Conservation (phyloP, 2,888 invertebrate species). For the Celastrina argiolus region DNA sequence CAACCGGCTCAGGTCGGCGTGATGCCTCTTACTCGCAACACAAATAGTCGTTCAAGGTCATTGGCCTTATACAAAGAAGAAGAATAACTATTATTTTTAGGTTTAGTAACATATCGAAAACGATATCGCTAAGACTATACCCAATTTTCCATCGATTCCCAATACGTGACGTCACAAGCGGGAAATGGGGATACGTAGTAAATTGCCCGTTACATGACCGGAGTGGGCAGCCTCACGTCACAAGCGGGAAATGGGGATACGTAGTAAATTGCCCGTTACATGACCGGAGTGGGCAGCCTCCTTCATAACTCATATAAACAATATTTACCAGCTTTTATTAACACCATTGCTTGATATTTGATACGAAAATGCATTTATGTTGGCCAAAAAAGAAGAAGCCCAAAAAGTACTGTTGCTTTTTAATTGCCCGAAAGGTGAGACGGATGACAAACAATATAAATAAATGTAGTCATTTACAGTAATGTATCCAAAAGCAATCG, state of each 20-base stretch:
- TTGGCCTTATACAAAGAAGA: too few relatives aligned
- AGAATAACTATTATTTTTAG: too few relatives aligned
- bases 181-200: background rate
- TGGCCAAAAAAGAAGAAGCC: background rate
- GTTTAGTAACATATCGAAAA: too few relatives aligned
- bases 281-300: background rate
- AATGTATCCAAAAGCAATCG: too few relatives aligned
- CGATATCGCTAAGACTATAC: background rate
- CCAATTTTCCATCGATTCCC: background rate
- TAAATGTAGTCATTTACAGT: too few relatives aligned
- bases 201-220: slow-evolving; percentile 1
- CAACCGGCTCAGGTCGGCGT: too few relatives aligned
- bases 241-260: background rate
- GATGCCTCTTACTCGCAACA: too few relatives aligned
- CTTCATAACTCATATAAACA: slow-evolving; percentile 8
- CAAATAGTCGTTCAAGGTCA: too few relatives aligned
- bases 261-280: background rate
- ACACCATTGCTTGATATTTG: background rate
- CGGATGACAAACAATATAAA: too few relatives aligned
- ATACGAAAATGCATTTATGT: background rate
- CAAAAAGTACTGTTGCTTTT: too few relatives aligned
- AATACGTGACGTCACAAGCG: background rate
- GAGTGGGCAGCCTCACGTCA: background rate
- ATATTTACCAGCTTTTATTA: slow-evolving; percentile 2
- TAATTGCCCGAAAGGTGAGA: too few relatives aligned